phyloP scores from a whole-genome alignment of 2,797 vertebrate species.

The Sebastes reedi region DNA sequence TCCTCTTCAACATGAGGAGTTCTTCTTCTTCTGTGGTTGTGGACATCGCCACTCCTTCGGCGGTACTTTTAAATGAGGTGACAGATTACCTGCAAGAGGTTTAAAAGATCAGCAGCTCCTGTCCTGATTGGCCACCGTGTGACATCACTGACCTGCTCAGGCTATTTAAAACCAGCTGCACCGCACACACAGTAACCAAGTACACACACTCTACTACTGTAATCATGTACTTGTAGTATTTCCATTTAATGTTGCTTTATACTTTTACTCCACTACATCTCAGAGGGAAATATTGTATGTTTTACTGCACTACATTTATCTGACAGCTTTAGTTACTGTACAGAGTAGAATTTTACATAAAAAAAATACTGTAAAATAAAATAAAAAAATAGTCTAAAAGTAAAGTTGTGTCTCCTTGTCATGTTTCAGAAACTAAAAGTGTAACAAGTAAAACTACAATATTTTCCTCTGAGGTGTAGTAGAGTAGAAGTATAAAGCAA shows the following conservation, averaged over 20 bases:
- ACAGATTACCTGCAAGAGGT: constrained; percentile 47
- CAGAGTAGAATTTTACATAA: no score
- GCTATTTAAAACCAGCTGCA: background rate
- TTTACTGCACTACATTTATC: background rate
- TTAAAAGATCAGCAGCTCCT: constrained; percentile 57
- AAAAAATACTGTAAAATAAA: background rate
- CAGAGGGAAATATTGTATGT: background rate
- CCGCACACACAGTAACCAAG: background rate
- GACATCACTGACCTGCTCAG: background rate
- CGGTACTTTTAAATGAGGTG: constrained; percentile 11
- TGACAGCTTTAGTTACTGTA: no score
- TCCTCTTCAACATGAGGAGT: background rate
- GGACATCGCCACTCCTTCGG: background rate
- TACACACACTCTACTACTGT: background rate
- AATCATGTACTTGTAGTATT: background rate
- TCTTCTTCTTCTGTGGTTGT: background rate
- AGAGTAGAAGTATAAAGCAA: background rate
- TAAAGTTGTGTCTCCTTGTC: no score
- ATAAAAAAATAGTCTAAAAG: background rate
- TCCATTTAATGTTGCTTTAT: background rate
- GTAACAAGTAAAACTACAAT: background rate
- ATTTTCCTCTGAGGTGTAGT: background rate
- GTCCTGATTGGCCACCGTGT: background rate
- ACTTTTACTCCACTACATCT: background rate
- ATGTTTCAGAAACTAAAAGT: no score